A percentile compares a stretch with the other conserved stretches of the same genome.
These are phyloP conservation scores for Cossypha heuglini DNA, from an alignment of 2,797 vertebrate species.

Conservation along the genomic window DNA sequence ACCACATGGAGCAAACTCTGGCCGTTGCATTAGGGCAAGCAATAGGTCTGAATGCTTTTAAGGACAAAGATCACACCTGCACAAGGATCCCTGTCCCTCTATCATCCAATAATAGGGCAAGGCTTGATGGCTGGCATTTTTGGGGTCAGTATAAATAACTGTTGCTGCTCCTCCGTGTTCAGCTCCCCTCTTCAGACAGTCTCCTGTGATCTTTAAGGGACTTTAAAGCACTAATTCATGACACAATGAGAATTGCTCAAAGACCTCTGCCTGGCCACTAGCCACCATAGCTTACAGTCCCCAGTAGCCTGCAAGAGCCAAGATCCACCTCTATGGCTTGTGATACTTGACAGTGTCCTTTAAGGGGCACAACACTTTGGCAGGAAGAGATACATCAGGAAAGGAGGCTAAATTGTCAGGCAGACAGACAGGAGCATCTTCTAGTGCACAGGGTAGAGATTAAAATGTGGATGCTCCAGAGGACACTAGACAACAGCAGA, in stretches of 20 bases:
- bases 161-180: accelerated
- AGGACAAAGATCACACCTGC: not conserved
- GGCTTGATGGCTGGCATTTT: not conserved
- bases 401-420: not conserved
- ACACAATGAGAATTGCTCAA: not conserved
- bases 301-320: not conserved
- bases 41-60: not conserved
- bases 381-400: not conserved
- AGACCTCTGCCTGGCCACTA: not conserved
- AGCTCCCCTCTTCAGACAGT: accelerated
- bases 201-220: not conserved
- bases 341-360: not conserved
- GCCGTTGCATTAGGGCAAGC: not conserved
- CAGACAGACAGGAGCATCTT: not conserved
- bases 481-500: not conserved
- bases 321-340: not conserved
- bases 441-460: not conserved
- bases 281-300: not conserved
- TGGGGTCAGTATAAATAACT: not conserved
- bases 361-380: not conserved
- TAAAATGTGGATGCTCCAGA: not conserved
- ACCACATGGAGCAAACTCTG: not conserved
- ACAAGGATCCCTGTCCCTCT: not conserved
- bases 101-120: not conserved
- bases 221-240: not conserved